Percentiles rank a stretch among this genome's conserved stretches.
These are phyloP conservation scores for Hybognathus amarus DNA, from an alignment of 2,797 vertebrate genomes.

Conservation along the genomic window DNA sequence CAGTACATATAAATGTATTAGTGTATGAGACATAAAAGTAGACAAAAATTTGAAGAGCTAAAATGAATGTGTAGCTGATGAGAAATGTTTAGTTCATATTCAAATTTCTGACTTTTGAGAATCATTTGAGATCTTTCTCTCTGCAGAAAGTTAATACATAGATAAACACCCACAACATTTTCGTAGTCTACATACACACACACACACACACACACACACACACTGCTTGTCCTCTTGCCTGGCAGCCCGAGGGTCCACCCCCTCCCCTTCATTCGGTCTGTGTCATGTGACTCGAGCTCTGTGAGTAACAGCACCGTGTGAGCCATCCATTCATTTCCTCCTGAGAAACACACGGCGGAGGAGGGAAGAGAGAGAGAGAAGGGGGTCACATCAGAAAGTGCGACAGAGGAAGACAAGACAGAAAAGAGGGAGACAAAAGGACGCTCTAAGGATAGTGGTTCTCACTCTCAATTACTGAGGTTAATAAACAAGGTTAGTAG, in stretches of 20 bases:
- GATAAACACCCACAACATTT: slow-evolving; percentile 27
- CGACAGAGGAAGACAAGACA: slow-evolving; percentile 55
- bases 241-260: slow-evolving; percentile 61
- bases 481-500: slow-evolving; percentile 58
- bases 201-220: neutral
- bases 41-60: neutral
- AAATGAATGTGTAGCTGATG: neutral
- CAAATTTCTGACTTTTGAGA: neutral
- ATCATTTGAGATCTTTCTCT: neutral
- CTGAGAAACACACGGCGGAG: slow-evolving; percentile 58
- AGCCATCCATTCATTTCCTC: slow-evolving; percentile 65
- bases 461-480: slow-evolving; percentile 45
- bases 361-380: slow-evolving; percentile 51
- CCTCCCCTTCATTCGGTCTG: slow-evolving; percentile 61
- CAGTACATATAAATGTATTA: neutral
- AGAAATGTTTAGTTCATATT: neutral
- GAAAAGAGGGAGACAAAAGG: slow-evolving; percentile 39
- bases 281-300: slow-evolving; percentile 61
- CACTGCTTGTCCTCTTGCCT: slow-evolving; percentile 54
- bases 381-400: slow-evolving; percentile 45
- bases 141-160: slow-evolving; percentile 26
- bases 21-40: neutral
- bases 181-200: neutral
- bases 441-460: slow-evolving; percentile 56
- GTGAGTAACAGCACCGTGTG: slow-evolving; percentile 60